These are phyloP conservation scores for Pyrgus malvae DNA, from an alignment of 2,888 invertebrate species.

Conservation along the genomic window DNA sequence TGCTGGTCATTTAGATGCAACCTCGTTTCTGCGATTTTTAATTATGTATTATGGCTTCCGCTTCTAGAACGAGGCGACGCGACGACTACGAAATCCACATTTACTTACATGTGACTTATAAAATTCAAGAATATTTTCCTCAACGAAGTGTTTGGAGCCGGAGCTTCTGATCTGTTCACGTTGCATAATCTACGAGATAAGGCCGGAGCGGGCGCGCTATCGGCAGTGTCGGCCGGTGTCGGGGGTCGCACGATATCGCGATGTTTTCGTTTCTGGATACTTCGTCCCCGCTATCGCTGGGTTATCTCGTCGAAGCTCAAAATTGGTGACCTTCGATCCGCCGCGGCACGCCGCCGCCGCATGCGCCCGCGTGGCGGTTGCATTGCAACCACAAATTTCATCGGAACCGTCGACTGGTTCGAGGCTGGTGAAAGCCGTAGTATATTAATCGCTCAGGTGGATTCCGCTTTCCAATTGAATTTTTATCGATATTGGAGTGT, in stretches of 20 bases:
- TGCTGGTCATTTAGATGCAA: constrained; percentile 50
- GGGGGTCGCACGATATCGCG: constrained; percentile 39
- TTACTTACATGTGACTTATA: not conserved
- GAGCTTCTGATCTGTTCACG: not conserved
- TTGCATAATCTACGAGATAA: constrained; percentile 17
- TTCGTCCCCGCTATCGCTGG: constrained; percentile 36
- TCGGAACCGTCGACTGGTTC: constrained; percentile 29
- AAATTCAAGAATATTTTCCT: no score
- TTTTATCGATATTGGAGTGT: constrained; percentile 63
- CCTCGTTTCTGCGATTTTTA: constrained; percentile 52
- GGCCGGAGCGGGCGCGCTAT: constrained; percentile 30
- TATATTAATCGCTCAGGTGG: constrained; percentile 70
- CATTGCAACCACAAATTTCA: constrained; percentile 25
- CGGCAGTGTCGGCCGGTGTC: constrained; percentile 31
- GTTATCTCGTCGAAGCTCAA: constrained; percentile 32
- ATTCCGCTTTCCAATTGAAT: constrained; percentile 76
- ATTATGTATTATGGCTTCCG: constrained; percentile 48
- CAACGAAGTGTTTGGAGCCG: not conserved
- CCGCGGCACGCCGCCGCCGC: constrained; percentile 29
- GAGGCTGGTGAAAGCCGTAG: constrained; percentile 65
- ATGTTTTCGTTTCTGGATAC: constrained; percentile 39
- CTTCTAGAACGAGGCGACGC: constrained; percentile 28
- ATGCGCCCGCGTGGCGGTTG: constrained; percentile 31
- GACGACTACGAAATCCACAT: not conserved
- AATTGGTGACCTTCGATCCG: constrained; percentile 25